These are phyloP conservation scores for Chrysaora quinquecirrha DNA, from an alignment of 30 jellyfish, hydroid and myxozoan genomes.

Conservation along the genomic window DNA sequence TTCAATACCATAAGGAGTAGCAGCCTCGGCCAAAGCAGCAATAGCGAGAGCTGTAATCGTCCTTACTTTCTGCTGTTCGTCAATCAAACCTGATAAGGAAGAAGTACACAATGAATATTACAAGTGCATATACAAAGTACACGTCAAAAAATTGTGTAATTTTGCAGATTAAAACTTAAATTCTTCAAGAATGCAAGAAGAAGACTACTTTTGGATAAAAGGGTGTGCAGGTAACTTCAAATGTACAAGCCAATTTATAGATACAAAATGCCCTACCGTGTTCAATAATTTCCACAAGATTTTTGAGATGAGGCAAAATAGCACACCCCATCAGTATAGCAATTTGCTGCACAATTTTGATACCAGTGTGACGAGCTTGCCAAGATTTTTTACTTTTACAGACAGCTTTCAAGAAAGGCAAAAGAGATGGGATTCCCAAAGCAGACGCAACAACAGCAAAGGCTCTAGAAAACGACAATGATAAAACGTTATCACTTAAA, in stretches of 20 bases:
- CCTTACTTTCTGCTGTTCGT: constrained; percentile 99
- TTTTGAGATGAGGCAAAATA: constrained; percentile 97
- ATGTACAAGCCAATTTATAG: no score
- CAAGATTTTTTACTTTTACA: constrained; percentile 99
- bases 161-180: no score
- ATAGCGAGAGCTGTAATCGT: constrained; percentile 99
- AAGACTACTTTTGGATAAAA: no score
- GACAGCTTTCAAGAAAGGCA: constrained; percentile 99
- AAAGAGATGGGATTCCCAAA: constrained; percentile 97
- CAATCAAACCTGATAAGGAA: constrained; percentile 83
- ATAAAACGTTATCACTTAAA: no score
- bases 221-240: no score
- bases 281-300: constrained; percentile 98
- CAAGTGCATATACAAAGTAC: no score
- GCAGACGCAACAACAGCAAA: constrained; percentile 99
- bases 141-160: no score
- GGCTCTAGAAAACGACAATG: constrained; percentile 67
- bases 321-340: constrained; percentile 99
- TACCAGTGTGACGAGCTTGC: constrained; percentile 99
- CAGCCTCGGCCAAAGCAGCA: constrained; percentile 99
- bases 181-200: no score
- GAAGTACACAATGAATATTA: no score
- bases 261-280: constrained; percentile 70
- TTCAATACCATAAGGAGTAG: constrained; percentile 99
- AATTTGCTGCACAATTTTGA: constrained; percentile 99